These are phyloP conservation scores for Myopa testacea DNA, from an alignment of 2,888 invertebrate genomes.

Conservation along the genomic window DNA sequence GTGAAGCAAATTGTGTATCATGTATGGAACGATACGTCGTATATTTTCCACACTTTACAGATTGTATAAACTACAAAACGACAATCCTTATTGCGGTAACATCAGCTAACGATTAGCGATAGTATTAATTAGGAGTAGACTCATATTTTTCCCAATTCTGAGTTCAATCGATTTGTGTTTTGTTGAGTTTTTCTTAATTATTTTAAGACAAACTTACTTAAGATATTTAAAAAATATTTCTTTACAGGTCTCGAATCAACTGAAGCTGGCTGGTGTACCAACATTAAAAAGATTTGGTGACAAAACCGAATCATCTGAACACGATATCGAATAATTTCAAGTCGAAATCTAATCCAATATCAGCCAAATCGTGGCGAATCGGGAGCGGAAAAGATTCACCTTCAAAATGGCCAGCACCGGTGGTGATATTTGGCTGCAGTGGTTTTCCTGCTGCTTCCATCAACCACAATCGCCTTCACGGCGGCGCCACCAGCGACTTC, in stretches of 20 bases:
- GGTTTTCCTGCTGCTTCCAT: constrained; percentile 90
- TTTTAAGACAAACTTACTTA: too few relatives aligned
- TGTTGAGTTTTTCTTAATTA: too few relatives aligned
- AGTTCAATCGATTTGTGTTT: too few relatives aligned
- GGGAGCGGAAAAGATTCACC: constrained; percentile 42
- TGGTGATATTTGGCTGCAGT: constrained; percentile 86
- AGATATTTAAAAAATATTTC: not conserved
- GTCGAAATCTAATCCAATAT: not conserved
- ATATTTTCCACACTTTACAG: too few relatives aligned
- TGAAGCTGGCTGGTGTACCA: not conserved
- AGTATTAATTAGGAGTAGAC: too few relatives aligned
- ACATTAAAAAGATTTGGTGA: too few relatives aligned
- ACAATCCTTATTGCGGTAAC: too few relatives aligned
- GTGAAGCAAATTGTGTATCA: too few relatives aligned
- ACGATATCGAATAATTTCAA: not conserved
- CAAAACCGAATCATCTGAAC: not conserved
- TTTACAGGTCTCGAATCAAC: not conserved
- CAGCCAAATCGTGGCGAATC: constrained; percentile 42
- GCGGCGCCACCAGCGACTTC: constrained; percentile 76
- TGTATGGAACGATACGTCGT: too few relatives aligned
- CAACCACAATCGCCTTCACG: constrained; percentile 82
- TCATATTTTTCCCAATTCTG: too few relatives aligned
- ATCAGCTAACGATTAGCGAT: too few relatives aligned
- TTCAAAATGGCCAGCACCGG: constrained; percentile 74
- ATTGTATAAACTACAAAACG: too few relatives aligned